Base-by-base conservation (phyloP, 2,113 vertebrate genomes). In the Spea multiplicata region DNA sequence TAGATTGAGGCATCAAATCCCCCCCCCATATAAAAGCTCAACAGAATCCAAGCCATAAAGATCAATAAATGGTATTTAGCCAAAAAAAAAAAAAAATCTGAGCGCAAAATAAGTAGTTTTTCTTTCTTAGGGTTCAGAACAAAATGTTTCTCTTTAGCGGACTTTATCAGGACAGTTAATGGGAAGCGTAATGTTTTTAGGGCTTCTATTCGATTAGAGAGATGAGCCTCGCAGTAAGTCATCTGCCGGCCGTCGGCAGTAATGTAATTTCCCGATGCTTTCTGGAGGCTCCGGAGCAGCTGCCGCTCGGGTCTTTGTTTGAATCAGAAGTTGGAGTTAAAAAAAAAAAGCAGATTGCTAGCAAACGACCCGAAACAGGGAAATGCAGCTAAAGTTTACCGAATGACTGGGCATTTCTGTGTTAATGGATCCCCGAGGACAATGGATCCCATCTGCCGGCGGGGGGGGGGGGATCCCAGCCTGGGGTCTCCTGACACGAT, bases 241-340 rank as follows among this genome's bases (percentile, higher is more conserved):
- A 76, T 76, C 74, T 76, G 74, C 49, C 47, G 30, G 44, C 0
- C 47, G 74, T 76, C 74, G 67, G 14, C 74, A 55, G 61, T 76
- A 76, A 76, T 76, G 64, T 67, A 53, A 76, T 76, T 65, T 67
- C 17, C 44, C 30, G 1, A 12, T 13, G 55, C 4, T 8, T 59
- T 59, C 10, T 59, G 55, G 8, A 10, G 55, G 9, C 73, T 52
- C 16, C 73, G 48, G 47, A 44, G 66, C 73, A 66, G 73, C 73
- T 75, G 73, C 73, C 73, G 52, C 44, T 53, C 61, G 66, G 66
- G 30, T 66, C 61, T 48, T 44, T 52, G 9, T 52, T 52, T 7
- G 50, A 6, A 8, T 50, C 77, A 66, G 30, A 73, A 73, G 77
- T 73, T 80, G 46, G 76, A 55, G 53, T 49, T 73, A 64, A 80